phyloP scores from a whole-genome alignment of 2,113 vertebrate genomes.

The Solenodon paradoxus region DNA sequence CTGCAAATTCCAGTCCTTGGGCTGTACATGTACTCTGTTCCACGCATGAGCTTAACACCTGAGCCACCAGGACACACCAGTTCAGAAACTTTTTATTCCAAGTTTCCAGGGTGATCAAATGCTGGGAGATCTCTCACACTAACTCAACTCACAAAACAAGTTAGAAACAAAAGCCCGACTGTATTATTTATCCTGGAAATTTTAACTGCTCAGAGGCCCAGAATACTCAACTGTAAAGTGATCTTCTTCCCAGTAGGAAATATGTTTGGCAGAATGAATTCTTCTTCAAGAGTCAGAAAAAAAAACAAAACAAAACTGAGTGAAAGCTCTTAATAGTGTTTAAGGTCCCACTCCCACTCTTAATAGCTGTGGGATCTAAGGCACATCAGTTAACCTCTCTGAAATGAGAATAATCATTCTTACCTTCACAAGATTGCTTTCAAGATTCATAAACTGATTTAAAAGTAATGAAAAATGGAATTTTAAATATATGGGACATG shows the following conservation, averaged over 20 bases:
- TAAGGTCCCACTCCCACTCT: background rate
- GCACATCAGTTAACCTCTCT: background rate
- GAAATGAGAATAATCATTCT: background rate
- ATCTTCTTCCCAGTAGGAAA: constrained; percentile 56
- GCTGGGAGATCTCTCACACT: background rate
- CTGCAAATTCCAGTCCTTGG: too few species aligned
- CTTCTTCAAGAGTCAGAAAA: constrained; percentile 35
- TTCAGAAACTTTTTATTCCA: background rate
- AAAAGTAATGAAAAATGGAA: background rate
- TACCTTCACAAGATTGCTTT: background rate
- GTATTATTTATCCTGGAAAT: constrained; percentile 54
- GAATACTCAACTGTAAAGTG: constrained; percentile 61
- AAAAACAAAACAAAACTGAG: too few species aligned
- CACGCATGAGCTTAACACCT: too few species aligned
- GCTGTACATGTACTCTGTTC: too few species aligned
- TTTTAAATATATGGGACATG: background rate
- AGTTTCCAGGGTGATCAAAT: background rate
- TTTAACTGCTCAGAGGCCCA: constrained; percentile 27
- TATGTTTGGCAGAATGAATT: constrained; percentile 39
- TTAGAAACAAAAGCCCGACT: constrained; percentile 33
- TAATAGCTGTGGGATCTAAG: background rate
- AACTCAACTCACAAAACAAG: constrained; percentile 39
- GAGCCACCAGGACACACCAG: too few species aligned
- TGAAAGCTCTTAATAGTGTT: background rate
- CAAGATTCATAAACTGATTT: background rate